phyloP scores from a whole-genome alignment of 2,797 vertebrate genomes.

The Tangara arthus region DNA sequence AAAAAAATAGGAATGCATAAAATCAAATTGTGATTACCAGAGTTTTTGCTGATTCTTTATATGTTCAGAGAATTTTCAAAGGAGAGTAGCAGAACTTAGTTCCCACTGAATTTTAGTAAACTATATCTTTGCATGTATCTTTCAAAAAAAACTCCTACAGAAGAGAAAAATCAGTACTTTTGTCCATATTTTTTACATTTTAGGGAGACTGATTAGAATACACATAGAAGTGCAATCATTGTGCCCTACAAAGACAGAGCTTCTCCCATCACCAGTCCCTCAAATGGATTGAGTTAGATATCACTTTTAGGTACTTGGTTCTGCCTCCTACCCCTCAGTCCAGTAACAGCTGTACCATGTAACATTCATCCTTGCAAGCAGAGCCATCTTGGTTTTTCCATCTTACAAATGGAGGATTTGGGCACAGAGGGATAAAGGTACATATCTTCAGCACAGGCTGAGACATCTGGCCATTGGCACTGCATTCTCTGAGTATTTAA shows the following conservation, averaged over 20 bases:
- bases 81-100: background rate
- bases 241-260: background rate
- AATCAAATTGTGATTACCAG: background rate
- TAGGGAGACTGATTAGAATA: background rate
- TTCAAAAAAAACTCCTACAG: background rate
- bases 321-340: background rate
- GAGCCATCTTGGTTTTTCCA: background rate
- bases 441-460: background rate
- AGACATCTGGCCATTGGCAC: background rate
- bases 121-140: background rate
- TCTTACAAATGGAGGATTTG: background rate
- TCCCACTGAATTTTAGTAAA: background rate
- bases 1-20: background rate
- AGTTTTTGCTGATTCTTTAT: background rate
- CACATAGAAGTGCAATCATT: background rate
- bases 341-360: background rate
- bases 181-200: background rate
- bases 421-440: background rate
- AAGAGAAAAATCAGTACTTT: background rate
- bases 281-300: background rate
- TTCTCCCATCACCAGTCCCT: background rate
- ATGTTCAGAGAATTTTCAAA: background rate
- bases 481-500: background rate
- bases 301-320: background rate
- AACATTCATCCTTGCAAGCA: background rate